Conservation (phyloP, 2,888 invertebrate genomes). For the Laspeyria flexula region DNA sequence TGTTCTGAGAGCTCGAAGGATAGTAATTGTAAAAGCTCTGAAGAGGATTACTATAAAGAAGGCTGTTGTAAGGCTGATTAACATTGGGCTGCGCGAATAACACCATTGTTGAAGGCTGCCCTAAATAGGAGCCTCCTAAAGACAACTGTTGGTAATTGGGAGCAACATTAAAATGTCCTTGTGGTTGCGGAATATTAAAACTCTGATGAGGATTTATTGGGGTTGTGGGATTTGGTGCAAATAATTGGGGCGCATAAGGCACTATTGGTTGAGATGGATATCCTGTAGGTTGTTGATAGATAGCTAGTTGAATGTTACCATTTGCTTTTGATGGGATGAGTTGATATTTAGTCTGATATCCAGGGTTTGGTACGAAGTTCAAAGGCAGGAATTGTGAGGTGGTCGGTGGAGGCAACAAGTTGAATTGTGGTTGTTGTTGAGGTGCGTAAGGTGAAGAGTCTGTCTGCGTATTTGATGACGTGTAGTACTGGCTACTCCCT, state of each 20-base stretch:
- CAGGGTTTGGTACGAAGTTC: conserved; percentile 73
- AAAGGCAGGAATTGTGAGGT: conserved; percentile 71
- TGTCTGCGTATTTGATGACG: conserved; percentile 52
- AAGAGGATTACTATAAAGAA: conserved; percentile 65
- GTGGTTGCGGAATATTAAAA: conserved; percentile 45
- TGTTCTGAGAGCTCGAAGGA: conserved; percentile 68
- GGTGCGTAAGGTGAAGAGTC: conserved; percentile 50
- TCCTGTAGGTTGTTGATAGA: conserved; percentile 64
- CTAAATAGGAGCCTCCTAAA: conserved; percentile 61
- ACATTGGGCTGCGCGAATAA: conserved; percentile 67
- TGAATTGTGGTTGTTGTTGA: conserved; percentile 60
- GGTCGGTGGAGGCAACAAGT: conserved; percentile 57
- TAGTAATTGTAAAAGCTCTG: conserved; percentile 76
- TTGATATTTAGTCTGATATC: conserved; percentile 79
- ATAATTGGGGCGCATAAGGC: conserved; percentile 65
- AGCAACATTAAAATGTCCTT: conserved; percentile 63
- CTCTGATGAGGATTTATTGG: conserved; percentile 55
- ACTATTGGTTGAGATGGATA: conserved; percentile 57
- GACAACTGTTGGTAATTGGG: conserved; percentile 61
- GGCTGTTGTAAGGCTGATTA: conserved; percentile 68
- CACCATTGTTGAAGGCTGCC: conserved; percentile 72
- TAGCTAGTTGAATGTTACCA: conserved; percentile 70
- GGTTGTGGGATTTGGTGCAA: conserved; percentile 51
- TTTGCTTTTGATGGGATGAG: conserved; percentile 67
- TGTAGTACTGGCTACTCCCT: conserved; percentile 66